Base-by-base conservation (phyloP, 2,113 vertebrate genomes). In the Nannospalax galili region DNA sequence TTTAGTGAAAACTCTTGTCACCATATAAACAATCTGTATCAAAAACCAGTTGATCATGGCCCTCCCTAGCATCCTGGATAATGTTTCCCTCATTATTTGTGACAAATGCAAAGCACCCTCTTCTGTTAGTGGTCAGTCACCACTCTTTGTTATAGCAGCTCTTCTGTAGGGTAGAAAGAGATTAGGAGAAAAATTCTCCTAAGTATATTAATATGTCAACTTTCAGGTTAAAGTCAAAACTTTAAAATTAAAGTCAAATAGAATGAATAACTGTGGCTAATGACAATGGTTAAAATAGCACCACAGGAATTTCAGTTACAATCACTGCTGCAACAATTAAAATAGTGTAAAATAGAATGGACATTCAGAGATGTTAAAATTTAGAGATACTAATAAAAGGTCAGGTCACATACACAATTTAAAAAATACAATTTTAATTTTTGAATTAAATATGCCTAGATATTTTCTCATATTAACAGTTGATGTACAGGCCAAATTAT, bases 271-370 rank as follows among this genome's bases (percentile, higher is more conserved):
- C 15, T 92, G 22, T 62, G 10, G 30, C 88, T 93, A 77, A 79
- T 92, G 90, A 79, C 28, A 77, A 16, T 82, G 19, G 80, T 84
- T 81, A 80, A 94, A 96, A 92, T 42, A 82, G 8, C 20, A 75
- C 70, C 82, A 85, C 52, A 58, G 20, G 45, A 88, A 22, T 94
- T 40, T 62, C 32, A 45, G 88, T 97, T 94, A 94, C 92, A 91
- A 94, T 77, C 77, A 35, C 79, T 58, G 84, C 82, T 7, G 64
- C 88, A 88, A 87, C 42, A 67, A 74, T 56, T 86, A 20, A 60
- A 88, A 52, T 58, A 22, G 12, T 93, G 84, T 78, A 32, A 93
- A 91, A 74, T 86, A 20, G 2, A 35, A 85, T 56, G 4, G 8
- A 58, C n/a, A 64, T 74, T 52, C 11, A 70, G 40, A 48, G 40